These are phyloP conservation scores for Caenorhabditis plicata DNA, from an alignment of 2,888 invertebrate genomes.

Conservation along the genomic window DNA sequence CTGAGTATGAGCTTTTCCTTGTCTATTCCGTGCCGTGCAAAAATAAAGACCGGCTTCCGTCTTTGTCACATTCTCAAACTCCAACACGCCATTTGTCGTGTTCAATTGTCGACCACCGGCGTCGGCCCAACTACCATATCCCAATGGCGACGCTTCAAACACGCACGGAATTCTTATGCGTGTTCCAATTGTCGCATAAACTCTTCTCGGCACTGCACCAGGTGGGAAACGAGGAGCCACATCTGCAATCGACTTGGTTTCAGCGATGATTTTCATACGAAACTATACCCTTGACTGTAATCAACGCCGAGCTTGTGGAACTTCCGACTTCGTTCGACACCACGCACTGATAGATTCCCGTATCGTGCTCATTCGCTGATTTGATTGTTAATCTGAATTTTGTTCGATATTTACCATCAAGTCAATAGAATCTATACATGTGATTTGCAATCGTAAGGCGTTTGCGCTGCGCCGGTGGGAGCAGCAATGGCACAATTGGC, in stretches of 20 bases:
- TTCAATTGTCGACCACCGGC: slow-evolving; percentile 36
- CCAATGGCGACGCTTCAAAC: slow-evolving; percentile 54
- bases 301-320: slow-evolving; percentile 41
- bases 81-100: slow-evolving; percentile 30
- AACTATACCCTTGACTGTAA: slow-evolving; percentile 49
- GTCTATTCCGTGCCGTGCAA: slow-evolving; percentile 55
- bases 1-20: slow-evolving; percentile 53
- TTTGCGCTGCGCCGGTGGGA: slow-evolving; percentile 48
- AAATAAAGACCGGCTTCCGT: slow-evolving; percentile 58
- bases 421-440: too few species aligned
- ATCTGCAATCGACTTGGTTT: too few species aligned
- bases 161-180: slow-evolving; percentile 55
- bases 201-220: slow-evolving; percentile 52
- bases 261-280: too few species aligned
- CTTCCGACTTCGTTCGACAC: slow-evolving; percentile 43
- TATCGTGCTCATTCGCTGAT: slow-evolving; percentile 35
- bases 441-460: slow-evolving; percentile 45
- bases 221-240: slow-evolving; percentile 53
- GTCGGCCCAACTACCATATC: slow-evolving; percentile 50
- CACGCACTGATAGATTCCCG: slow-evolving; percentile 55
- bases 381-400: slow-evolving; percentile 32
- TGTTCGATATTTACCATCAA: too few species aligned
- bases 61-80: slow-evolving; percentile 36
- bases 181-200: slow-evolving; percentile 52
- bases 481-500: slow-evolving; percentile 52